Percentiles rank a stretch among this genome's conserved stretches.
Evolutionary conservation across 2,888 invertebrate genomes (phyloP).

Genomic region (Polydrusus tereticollis): DNA sequence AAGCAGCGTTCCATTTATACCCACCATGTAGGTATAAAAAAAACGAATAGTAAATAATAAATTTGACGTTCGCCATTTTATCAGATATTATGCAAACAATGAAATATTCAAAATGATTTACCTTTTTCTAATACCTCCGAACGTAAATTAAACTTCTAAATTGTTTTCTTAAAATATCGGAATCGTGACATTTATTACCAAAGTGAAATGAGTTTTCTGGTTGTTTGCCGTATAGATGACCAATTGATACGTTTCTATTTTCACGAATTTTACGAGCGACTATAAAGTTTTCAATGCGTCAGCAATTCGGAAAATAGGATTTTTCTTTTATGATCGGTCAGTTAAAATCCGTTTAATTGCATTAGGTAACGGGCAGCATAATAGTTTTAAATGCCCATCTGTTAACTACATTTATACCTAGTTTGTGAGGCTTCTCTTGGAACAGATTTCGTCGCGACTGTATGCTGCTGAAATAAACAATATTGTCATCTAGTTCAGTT

Average conservation of each 20-base stretch:
- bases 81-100: not conserved
- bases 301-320: constrained; percentile 29
- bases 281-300: constrained; percentile 33
- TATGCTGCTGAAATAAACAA: no score
- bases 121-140: not conserved
- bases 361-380: constrained; percentile 9
- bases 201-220: constrained; percentile 28
- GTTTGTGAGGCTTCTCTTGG: no score
- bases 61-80: constrained; percentile 1
- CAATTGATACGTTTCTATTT: constrained; percentile 40
- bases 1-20: no score
- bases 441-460: no score
- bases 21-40: no score
- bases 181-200: constrained; percentile 25
- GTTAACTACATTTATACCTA: no score
- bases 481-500: no score
- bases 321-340: constrained; percentile 20
- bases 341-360: not conserved
- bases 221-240: constrained; percentile 24
- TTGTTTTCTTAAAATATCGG: constrained; percentile 25
- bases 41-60: no score
- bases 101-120: not conserved
- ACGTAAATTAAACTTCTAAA: constrained; percentile 8
- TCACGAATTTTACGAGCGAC: constrained; percentile 34
- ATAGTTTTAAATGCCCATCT: no score